Percentiles rank a stretch among this genome's conserved stretches.
phyloP scores from a whole-genome alignment of 2,797 vertebrate genomes.

The Diplodus sargus region DNA sequence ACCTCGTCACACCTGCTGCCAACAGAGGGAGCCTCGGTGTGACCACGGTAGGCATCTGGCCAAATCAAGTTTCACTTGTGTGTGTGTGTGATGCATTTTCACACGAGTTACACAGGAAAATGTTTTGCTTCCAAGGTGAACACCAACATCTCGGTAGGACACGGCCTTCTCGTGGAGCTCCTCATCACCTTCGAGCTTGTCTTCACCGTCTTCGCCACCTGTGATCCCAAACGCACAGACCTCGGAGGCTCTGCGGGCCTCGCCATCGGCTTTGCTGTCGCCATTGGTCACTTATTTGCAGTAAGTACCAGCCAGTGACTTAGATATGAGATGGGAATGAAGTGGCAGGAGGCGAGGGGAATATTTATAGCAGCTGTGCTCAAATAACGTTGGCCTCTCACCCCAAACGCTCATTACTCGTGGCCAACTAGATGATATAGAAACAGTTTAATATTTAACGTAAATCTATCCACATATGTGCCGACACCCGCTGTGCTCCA shows the following conservation, averaged over 20 bases:
- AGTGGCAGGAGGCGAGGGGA: not conserved
- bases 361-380: constrained; percentile 18
- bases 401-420: not conserved
- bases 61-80: not conserved
- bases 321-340: not conserved
- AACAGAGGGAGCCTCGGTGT: constrained; percentile 89
- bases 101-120: not conserved
- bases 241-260: constrained; percentile 92
- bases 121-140: constrained; percentile 86
- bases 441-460: constrained; percentile 1
- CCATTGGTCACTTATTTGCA: constrained; percentile 95
- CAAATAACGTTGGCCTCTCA: not conserved
- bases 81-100: not conserved
- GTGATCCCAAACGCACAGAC: constrained; percentile 92
- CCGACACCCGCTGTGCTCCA: not conserved
- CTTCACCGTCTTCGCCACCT: constrained; percentile 96
- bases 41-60: constrained; percentile 85
- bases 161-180: constrained; percentile 94
- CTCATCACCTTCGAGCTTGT: constrained; percentile 96
- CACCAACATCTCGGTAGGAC: constrained; percentile 86
- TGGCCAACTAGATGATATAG: not conserved
- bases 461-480: not conserved
- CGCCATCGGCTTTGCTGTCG: constrained; percentile 94
- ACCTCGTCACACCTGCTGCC: constrained; percentile 89
- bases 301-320: constrained; percentile 85